A percentile compares a stretch with the other conserved stretches of the same genome.
These are phyloP conservation scores for Mycteria americana DNA, from an alignment of 2,797 vertebrate genomes.

Conservation along the genomic window DNA sequence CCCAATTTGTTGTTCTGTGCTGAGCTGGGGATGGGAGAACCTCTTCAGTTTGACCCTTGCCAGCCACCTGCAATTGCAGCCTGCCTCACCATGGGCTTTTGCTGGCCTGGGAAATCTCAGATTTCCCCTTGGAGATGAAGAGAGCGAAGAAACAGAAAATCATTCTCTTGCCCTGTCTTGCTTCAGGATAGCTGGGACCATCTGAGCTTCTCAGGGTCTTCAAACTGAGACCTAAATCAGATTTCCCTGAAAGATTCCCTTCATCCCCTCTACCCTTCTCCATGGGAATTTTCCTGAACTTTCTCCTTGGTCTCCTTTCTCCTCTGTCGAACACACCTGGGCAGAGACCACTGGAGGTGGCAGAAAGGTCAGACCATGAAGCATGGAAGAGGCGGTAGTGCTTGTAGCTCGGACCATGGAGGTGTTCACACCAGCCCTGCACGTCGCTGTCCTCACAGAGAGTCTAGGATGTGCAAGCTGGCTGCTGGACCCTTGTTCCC, in stretches of 20 bases:
- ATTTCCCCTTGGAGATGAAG: neutral
- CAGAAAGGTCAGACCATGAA: neutral
- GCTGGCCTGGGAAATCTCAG: neutral
- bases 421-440: neutral
- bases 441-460: neutral
- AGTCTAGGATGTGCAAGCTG: fast-evolving
- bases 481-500: neutral
- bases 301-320: neutral
- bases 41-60: neutral
- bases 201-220: neutral
- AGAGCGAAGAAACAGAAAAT: neutral
- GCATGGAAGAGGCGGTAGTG: fast-evolving
- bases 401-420: neutral
- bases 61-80: neutral
- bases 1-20: neutral
- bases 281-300: neutral
- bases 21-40: neutral
- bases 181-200: neutral
- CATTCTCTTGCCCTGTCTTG: neutral
- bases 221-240: neutral
- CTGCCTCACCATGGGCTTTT: neutral
- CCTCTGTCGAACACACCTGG: neutral
- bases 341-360: neutral
- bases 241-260: neutral
- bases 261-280: neutral